Evolutionary conservation across 1,140 invertebrate species (phyloP).

Genomic region (Cecropterus lyciades): DNA sequence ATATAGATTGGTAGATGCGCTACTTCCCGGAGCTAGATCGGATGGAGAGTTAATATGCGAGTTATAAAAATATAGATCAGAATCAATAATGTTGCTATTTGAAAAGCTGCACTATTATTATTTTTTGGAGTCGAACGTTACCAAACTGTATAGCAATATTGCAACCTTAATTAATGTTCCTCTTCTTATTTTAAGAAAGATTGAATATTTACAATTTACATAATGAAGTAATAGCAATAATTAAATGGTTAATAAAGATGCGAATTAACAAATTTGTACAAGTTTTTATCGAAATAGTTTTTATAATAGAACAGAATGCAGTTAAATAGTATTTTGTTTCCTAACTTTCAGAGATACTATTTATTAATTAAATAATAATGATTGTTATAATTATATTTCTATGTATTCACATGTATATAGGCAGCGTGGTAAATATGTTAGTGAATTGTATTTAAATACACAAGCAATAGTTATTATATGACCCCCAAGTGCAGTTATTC

Average conservation of each 20-base stretch:
- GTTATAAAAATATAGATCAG: constrained; percentile 34
- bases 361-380: constrained; percentile 80
- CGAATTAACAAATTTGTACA: constrained; percentile 82
- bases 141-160: constrained; percentile 82
- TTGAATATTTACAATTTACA: constrained; percentile 84
- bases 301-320: constrained; percentile 82
- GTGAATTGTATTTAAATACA: constrained; percentile 69
- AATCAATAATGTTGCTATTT: constrained; percentile 81
- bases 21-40: constrained; percentile 74
- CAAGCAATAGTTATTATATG: constrained; percentile 70
- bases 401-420: constrained; percentile 80
- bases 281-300: constrained; percentile 84
- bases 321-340: constrained; percentile 83
- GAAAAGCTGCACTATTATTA: constrained; percentile 83
- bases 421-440: constrained; percentile 63
- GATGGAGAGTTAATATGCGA: constrained; percentile 52
- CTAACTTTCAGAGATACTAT: constrained; percentile 85
- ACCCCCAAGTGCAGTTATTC: constrained; percentile 84
- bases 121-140: constrained; percentile 78
- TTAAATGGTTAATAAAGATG: constrained; percentile 77
- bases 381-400: constrained; percentile 83
- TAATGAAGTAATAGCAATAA: constrained; percentile 83
- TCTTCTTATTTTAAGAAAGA: constrained; percentile 85
- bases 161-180: constrained; percentile 84
- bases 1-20: constrained; percentile 82